These are phyloP conservation scores for Ophion ventricosus DNA, from an alignment of 2,888 invertebrate genomes.

Conservation along the genomic window DNA sequence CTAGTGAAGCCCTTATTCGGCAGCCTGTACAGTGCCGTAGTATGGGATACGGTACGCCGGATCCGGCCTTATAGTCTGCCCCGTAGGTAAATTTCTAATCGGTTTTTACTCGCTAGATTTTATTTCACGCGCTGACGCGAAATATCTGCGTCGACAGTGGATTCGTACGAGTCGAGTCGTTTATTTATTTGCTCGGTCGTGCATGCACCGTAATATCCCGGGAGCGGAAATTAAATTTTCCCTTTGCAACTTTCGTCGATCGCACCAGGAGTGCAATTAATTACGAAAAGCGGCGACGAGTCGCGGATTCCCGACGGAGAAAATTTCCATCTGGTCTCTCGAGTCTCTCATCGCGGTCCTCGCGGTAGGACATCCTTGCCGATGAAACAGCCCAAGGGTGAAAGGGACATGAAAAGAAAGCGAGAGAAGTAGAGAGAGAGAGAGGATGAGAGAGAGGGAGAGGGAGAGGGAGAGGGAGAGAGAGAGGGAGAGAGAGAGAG, in stretches of 20 bases:
- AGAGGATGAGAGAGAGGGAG: slow-evolving; percentile 11
- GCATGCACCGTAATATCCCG: slow-evolving; percentile 15
- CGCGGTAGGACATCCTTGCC: slow-evolving; percentile 45
- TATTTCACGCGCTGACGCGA: neutral
- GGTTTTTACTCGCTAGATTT: slow-evolving; percentile 9
- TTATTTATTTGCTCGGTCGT: slow-evolving; percentile 15
- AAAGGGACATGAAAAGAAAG: slow-evolving; percentile 12
- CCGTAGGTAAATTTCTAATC: no score
- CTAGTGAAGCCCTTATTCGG: no score
- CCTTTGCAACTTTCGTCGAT: slow-evolving; percentile 34
- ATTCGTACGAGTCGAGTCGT: neutral
- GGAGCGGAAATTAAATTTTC: slow-evolving; percentile 56
- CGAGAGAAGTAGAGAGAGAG: neutral
- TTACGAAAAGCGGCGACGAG: slow-evolving; percentile 37
- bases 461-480: slow-evolving; percentile 4
- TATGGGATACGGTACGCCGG: no score
- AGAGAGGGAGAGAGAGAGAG: slow-evolving; percentile 1
- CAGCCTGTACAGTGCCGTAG: no score
- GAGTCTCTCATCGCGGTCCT: slow-evolving; percentile 24
- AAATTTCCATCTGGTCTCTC: slow-evolving; percentile 58
- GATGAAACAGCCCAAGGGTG: slow-evolving; percentile 8
- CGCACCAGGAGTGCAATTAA: slow-evolving; percentile 59
- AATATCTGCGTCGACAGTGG: neutral
- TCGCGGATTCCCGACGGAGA: slow-evolving; percentile 37
- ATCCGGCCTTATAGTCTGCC: no score